These are phyloP conservation scores for Sarotherodon lohbergeri DNA, from an alignment of 2,113 vertebrate species.

Conservation along the genomic window DNA sequence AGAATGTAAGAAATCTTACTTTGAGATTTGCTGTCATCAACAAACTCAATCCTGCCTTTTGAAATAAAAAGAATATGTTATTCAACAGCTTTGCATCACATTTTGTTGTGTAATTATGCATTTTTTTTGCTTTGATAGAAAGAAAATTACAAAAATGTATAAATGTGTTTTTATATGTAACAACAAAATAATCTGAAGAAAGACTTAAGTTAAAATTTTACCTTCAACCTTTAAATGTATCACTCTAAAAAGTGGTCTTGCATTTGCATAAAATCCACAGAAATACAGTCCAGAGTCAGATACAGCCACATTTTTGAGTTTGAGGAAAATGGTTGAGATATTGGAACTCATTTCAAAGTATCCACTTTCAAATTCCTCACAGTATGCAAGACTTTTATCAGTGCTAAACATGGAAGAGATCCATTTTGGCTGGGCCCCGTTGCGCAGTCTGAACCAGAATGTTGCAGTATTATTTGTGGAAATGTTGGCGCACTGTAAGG, in stretches of 20 bases:
- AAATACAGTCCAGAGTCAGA: neutral
- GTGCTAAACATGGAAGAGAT: accelerated
- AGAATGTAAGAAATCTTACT: neutral
- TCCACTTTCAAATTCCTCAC: neutral
- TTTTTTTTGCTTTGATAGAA: neutral
- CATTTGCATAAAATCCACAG: neutral
- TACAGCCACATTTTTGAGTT: neutral
- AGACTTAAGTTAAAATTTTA: neutral
- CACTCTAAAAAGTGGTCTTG: neutral
- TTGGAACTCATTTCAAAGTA: neutral
- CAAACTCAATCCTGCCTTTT: neutral
- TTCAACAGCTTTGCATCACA: neutral
- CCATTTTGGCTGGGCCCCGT: neutral
- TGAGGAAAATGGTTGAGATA: accelerated
- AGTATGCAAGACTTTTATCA: accelerated
- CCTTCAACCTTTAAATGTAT: neutral
- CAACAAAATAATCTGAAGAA: neutral
- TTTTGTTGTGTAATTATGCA: neutral
- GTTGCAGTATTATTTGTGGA: accelerated
- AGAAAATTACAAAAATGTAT: neutral
- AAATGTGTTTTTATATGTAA: neutral
- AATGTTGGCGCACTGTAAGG: neutral
- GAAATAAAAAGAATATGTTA: neutral
- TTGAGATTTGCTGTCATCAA: neutral
- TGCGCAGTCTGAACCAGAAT: neutral